Base-by-base conservation (phyloP, 2,797 vertebrate species). In the Syncerus caffer region DNA sequence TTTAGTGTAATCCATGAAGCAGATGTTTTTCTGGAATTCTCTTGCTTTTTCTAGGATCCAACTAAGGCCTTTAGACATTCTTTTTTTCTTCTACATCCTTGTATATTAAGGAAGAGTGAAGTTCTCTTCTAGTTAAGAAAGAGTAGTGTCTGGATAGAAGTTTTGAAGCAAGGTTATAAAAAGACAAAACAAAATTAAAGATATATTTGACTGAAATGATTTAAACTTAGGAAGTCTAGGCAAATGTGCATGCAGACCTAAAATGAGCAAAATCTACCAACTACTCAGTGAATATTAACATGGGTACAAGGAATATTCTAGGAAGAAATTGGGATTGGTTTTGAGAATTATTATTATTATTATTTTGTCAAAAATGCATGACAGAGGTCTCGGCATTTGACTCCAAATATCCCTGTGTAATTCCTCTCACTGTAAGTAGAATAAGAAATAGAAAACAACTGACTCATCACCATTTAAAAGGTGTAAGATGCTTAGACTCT, bases 391-490 rank as follows among this genome's bases (percentile, higher is more conserved):
- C 11, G 53, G 92, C 4, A 1, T 58, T 31, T 64, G 45, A 50
- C 78, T 64, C 1, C 53, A 47, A 80, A 60, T 14, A 11, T 17
- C 51, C 34, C 2, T 1, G 0, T 86, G 50, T 58, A 93, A 19
- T 19, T 55, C 29, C 58, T 92, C 38, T 57, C 53, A 6, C 62
- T 85, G 55, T 34, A 67, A 94, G 29, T 0, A 2, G 3, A 47
- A 13, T 23, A n/a, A 95, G 88, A 95, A 90, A 90, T 31, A 6
- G 51, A 42, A 97, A 93, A 93, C 83, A 96, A 29, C 10, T 1
- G 7, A 45, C 9, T 62, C 3, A 7, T 7, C 27, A 58, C 45
- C 16, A 60, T 29, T 90, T 83, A 88, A 97, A 96, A 97, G 55
- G 8, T 29, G 93, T 19, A 60, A 29, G 16, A 79, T 31, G 31